These are phyloP conservation scores for Lepidocyrtoides sp. DNA, from an alignment of 2,888 invertebrate genomes.

Conservation along the genomic window DNA sequence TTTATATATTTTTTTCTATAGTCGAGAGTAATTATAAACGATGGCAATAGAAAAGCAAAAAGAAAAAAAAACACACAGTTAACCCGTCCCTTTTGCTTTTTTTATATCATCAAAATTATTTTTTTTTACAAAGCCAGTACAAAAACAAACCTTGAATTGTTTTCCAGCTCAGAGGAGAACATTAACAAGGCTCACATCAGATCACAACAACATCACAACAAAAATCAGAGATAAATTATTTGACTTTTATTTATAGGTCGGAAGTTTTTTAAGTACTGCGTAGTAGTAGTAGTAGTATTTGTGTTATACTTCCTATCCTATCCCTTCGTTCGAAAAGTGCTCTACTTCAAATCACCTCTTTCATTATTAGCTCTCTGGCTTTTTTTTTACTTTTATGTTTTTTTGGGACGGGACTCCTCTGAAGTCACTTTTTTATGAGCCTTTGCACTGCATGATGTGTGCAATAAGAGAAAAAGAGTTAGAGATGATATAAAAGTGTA, in stretches of 20 bases:
- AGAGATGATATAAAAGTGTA: not conserved
- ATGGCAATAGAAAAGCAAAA: not conserved
- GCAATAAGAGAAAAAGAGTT: not conserved
- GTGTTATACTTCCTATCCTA: too few relatives aligned
- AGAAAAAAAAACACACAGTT: not conserved
- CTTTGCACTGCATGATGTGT: not conserved
- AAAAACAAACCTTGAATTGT: constrained; percentile 42
- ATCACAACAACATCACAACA: not conserved
- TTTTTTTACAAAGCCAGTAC: not conserved
- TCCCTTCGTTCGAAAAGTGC: too few relatives aligned
- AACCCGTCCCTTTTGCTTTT: not conserved
- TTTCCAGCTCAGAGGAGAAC: constrained; percentile 19
- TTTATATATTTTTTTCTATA: too few relatives aligned
- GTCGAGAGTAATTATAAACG: not conserved
- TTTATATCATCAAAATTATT: too few relatives aligned
- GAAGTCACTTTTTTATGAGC: constrained; percentile 11
- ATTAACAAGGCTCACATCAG: not conserved
- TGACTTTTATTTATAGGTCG: constrained; percentile 31
- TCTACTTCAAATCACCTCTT: constrained; percentile 60
- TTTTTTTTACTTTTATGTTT: not conserved
- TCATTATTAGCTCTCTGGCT: constrained; percentile 36
- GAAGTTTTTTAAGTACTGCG: not conserved
- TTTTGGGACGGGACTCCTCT: not conserved
- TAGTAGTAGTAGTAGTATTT: too few relatives aligned
- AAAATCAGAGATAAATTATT: constrained; percentile 40